These are phyloP conservation scores for Uloborus diversus DNA, from an alignment of 1,140 invertebrate genomes.

Conservation along the genomic window DNA sequence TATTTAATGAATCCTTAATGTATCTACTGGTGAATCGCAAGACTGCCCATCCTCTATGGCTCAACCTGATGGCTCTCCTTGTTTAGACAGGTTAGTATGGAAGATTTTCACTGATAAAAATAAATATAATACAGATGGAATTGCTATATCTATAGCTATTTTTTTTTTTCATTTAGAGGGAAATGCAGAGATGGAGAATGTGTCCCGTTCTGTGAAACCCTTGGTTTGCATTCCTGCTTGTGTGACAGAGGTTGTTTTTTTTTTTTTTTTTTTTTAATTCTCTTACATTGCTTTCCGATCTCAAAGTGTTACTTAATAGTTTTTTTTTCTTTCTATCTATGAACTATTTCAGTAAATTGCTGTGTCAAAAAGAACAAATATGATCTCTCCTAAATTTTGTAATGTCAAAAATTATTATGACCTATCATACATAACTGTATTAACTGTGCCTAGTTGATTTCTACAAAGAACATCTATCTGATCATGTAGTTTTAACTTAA, in stretches of 20 bases:
- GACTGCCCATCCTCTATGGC: constrained; percentile 82
- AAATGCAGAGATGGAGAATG: constrained; percentile 86
- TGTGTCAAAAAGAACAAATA: no score
- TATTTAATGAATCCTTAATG: constrained; percentile 56
- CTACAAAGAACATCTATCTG: no score
- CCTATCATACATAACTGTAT: no score
- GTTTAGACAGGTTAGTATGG: constrained; percentile 73
- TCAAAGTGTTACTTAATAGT: no score
- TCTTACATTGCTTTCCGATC: no score
- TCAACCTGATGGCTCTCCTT: constrained; percentile 86
- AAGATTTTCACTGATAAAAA: background rate
- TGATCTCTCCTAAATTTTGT: no score
- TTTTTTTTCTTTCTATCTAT: no score
- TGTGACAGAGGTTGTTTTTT: constrained; percentile 83
- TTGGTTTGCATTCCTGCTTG: constrained; percentile 91
- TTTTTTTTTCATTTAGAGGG: constrained; percentile 70
- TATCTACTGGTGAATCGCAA: constrained; percentile 74
- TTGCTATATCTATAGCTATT: background rate
- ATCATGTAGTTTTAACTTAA: no score
- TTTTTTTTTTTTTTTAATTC: background rate
- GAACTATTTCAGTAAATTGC: no score
- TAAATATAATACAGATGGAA: background rate
- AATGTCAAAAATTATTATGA: no score
- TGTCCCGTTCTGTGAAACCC: constrained; percentile 91
- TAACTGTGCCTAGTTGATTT: no score